phyloP scores from a whole-genome alignment of 2,113 vertebrate genomes.

The Gallinago media region DNA sequence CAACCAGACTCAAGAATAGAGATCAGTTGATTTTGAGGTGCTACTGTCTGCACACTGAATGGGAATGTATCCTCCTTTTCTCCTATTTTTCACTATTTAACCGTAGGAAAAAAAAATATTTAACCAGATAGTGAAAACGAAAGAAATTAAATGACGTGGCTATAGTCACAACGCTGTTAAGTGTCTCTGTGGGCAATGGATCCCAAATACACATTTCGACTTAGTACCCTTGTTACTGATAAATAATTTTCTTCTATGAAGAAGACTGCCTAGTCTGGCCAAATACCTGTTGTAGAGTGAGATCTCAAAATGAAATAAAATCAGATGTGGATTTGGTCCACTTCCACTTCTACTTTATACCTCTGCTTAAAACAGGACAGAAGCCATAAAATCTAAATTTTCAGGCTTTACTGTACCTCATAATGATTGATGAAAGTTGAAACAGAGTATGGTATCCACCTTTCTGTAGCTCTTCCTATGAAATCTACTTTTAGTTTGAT shows the following conservation, averaged over 20 bases:
- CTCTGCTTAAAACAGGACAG: neutral
- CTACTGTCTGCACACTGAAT: neutral
- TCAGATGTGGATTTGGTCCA: neutral
- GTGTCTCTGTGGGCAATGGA: neutral
- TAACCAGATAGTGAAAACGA: neutral
- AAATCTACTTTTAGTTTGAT: neutral
- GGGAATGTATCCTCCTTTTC: neutral
- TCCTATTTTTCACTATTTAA: neutral
- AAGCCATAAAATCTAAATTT: neutral
- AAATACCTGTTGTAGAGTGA: neutral
- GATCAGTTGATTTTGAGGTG: neutral
- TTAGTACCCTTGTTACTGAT: neutral
- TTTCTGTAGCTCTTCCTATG: neutral
- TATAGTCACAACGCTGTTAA: neutral
- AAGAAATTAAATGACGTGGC: neutral
- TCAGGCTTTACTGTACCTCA: neutral
- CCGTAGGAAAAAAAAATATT: neutral
- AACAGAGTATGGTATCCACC: neutral
- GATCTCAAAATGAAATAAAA: neutral
- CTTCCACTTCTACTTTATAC: neutral
- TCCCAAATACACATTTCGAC: neutral
- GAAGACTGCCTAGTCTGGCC: neutral
- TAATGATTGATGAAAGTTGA: neutral
- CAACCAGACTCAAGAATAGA: neutral
- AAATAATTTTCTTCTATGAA: neutral